Evolutionary conservation across 2,113 vertebrate genomes (phyloP).

Genomic region (Rhinolophus sinicus): DNA sequence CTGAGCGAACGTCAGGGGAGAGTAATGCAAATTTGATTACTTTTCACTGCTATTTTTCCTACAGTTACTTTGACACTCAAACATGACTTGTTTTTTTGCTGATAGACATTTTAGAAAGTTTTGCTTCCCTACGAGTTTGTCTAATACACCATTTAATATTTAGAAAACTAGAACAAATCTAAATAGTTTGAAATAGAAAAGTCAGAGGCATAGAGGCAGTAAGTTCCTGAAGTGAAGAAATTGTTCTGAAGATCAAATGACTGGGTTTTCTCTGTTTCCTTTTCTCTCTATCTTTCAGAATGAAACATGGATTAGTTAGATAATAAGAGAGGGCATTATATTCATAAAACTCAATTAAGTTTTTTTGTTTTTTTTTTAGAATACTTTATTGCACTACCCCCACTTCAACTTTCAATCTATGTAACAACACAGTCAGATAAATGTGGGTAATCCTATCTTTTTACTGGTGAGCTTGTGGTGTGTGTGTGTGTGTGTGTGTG

Average conservation of each 20-base stretch:
- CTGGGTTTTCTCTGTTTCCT: not conserved
- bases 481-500: too few species aligned
- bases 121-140: constrained; percentile 9
- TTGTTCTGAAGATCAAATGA: not conserved
- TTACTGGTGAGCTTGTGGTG: not conserved
- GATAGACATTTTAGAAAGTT: not conserved
- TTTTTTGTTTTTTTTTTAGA: not conserved
- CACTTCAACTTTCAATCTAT: not conserved
- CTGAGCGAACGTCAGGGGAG: not conserved
- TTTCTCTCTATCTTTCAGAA: not conserved
- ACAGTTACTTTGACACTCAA: not conserved
- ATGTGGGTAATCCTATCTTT: not conserved
- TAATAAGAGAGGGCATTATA: not conserved
- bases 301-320: not conserved
- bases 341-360: not conserved
- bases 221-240: not conserved
- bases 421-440: not conserved
- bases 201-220: not conserved
- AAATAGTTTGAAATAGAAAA: constrained; percentile 30
- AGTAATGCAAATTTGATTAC: not conserved
- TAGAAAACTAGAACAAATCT: not conserved
- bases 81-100: not conserved
- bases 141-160: not conserved
- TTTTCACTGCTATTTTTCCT: not conserved
- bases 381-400: not conserved